A percentile compares a stretch with the other conserved stretches of the same genome.
phyloP scores from a whole-genome alignment of 2,113 vertebrate species.

The Sebastes schlegelii region DNA sequence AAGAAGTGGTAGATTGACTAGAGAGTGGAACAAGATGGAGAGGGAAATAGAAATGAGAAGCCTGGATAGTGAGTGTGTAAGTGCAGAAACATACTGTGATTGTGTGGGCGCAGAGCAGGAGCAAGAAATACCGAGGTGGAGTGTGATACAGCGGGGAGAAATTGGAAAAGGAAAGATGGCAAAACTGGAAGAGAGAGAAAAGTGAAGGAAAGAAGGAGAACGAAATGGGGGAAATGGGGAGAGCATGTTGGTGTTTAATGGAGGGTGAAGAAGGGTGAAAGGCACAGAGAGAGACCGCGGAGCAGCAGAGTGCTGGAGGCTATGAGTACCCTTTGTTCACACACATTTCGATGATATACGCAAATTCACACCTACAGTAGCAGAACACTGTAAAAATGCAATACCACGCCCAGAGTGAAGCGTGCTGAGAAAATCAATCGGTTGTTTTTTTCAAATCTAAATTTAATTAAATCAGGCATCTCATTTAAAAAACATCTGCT shows the following conservation, averaged over 20 bases:
- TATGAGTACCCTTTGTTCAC: conserved; percentile 65
- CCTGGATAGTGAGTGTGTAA: conserved; percentile 35
- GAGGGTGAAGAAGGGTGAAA: conserved; percentile 72
- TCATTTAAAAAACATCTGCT: conserved; percentile 31
- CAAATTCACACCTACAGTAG: conserved; percentile 58
- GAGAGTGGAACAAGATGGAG: conserved; percentile 53
- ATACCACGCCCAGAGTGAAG: conserved; percentile 18
- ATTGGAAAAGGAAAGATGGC: conserved; percentile 52
- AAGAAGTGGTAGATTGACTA: conserved; percentile 51
- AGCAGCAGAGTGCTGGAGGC: conserved; percentile 54
- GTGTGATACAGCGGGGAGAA: conserved; percentile 45
- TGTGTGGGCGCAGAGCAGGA: conserved; percentile 45
- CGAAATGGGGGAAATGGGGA: conserved; percentile 32
- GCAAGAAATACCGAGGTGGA: conserved; percentile 55
- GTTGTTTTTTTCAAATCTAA: neutral
- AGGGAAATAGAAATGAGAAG: conserved; percentile 55
- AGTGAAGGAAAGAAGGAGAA: conserved; percentile 44
- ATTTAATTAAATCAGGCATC: conserved; percentile 7
- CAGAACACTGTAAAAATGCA: conserved; percentile 20
- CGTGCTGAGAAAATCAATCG: conserved; percentile 26
- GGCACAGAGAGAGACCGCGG: conserved; percentile 35
- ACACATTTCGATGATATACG: conserved; percentile 38
- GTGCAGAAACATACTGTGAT: conserved; percentile 34
- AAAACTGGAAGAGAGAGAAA: conserved; percentile 42
- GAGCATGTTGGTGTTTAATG: conserved; percentile 71